Evolutionary conservation across 2,888 invertebrate genomes (phyloP).

Genomic region (Lasioglossum oenotherae): DNA sequence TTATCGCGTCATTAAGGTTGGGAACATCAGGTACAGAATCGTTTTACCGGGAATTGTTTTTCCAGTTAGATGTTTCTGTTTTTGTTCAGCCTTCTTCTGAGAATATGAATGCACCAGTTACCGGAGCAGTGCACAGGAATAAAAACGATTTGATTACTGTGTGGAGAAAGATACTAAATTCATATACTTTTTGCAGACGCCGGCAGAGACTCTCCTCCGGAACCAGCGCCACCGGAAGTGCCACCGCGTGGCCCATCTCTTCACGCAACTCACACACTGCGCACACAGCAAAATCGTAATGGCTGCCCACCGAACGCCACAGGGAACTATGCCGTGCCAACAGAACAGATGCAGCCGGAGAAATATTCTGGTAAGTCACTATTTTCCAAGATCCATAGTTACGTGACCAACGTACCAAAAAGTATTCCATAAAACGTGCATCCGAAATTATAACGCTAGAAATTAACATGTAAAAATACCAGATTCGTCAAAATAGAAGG

Average conservation of each 20-base stretch:
- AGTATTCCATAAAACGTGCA: neutral
- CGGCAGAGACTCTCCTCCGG: slow-evolving; percentile 91
- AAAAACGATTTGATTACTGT: neutral
- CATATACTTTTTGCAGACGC: slow-evolving; percentile 83
- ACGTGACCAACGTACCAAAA: neutral
- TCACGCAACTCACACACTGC: slow-evolving; percentile 86
- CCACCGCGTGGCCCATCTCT: slow-evolving; percentile 94
- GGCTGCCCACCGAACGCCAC: slow-evolving; percentile 76
- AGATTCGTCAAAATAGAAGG: neutral
- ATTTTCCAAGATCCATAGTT: neutral
- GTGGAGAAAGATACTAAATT: neutral
- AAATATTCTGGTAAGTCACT: slow-evolving; percentile 76
- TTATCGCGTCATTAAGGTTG: neutral
- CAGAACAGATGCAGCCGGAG: slow-evolving; percentile 81
- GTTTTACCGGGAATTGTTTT: neutral
- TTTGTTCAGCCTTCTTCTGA: neutral
- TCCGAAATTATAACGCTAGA: neutral
- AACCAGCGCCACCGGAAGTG: slow-evolving; percentile 94
- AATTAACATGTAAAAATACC: too few species aligned
- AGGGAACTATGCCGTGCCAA: slow-evolving; percentile 85
- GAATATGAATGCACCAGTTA: neutral
- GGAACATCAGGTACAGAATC: neutral
- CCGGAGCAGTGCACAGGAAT: neutral
- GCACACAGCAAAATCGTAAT: slow-evolving; percentile 85
- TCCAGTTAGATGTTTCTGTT: neutral